These are phyloP conservation scores for Drosophila burlai DNA, from an alignment of 1,140 invertebrate species.

Conservation along the genomic window DNA sequence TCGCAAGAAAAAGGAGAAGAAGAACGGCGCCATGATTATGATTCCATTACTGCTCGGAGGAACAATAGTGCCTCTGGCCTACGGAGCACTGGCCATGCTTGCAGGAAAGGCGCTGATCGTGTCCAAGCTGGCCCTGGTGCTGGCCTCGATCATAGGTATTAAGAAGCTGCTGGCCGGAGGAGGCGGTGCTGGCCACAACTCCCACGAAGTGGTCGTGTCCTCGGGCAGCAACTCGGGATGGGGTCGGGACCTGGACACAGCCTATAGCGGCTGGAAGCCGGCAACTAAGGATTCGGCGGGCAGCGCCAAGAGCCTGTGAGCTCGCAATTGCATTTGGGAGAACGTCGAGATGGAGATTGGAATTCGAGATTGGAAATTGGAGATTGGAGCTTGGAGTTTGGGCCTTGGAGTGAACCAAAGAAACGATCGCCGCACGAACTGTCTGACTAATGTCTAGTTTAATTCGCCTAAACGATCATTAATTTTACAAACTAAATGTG, in stretches of 20 bases:
- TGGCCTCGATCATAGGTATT: conserved; percentile 93
- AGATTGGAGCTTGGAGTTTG: conserved; percentile 1
- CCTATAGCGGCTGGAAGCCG: conserved; percentile 88
- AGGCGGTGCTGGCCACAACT: conserved; percentile 86
- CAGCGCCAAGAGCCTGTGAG: conserved; percentile 72
- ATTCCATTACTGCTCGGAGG: conserved; percentile 92
- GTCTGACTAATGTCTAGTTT: conserved; percentile 79
- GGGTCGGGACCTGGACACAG: conserved; percentile 89
- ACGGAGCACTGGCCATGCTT: conserved; percentile 91
- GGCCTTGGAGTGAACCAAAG: conserved; percentile 62
- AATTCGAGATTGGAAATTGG: neutral
- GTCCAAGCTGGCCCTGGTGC: conserved; percentile 91
- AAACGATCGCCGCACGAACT: conserved; percentile 74
- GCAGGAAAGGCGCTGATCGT: conserved; percentile 94
- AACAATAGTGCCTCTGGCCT: conserved; percentile 91
- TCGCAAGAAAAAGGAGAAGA: conserved; percentile 87
- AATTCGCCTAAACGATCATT: conserved; percentile 59
- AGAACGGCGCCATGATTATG: conserved; percentile 89
- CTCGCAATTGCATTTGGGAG: conserved; percentile 69
- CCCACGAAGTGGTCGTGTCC: conserved; percentile 90
- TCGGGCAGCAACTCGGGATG: conserved; percentile 89
- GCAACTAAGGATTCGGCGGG: conserved; percentile 65
- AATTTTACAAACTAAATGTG: conserved; percentile 79
- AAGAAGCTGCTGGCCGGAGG: conserved; percentile 91
- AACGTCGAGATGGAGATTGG: neutral